Base-by-base conservation (phyloP, 1,140 invertebrate species). In the Tyrophagus putrescentiae region DNA sequence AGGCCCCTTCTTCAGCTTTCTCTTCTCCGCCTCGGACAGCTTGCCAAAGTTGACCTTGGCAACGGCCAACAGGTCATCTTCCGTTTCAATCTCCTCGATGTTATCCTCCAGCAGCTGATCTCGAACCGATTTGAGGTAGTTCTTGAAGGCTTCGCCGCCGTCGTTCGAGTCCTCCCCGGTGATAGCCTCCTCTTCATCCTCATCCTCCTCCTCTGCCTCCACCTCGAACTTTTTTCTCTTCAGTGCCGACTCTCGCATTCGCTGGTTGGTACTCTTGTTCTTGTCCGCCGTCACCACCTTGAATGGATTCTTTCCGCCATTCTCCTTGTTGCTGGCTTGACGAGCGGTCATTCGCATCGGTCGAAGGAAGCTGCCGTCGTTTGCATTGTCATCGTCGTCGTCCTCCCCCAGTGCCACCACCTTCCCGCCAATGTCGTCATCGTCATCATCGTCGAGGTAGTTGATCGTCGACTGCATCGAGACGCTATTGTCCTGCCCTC, bases 251-350 rank as follows among this genome's bases (percentile, higher is more conserved):
- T 4, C 18, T 59, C 53, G 2, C 5, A 53, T 59, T 57, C 53
- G 11, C 5, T 57, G 27, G 21, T 3, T 32, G 13, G 9, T 59
- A 29, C 31, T 59, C 53, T n/a, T 1, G 11, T 53, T 52, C 6
- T 13, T 48, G 21, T 16, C 31, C 25, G 23, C 31, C 31, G 16
- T 11, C 11, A n/a, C n/a, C 13, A 52, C 48, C 31, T 52, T 52
- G 25, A 52, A 52, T 21, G 48, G 48, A 52, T 52, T 52, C 23
- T 52, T 52, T 52, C 16, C 1, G 23, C 31, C n/a, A n/a, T n/a
- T n/a, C n/a, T n/a, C n/a, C n/a, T n/a, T n/a, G n/a, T n/a, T n/a
- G n/a, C n/a, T n/a, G n/a, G n/a, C n/a, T n/a, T n/a, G n/a, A n/a
- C n/a, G n/a, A n/a, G n/a, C n/a, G n/a, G n/a, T n/a, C n/a, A n/a